Evolutionary conservation across 2,888 invertebrate species (phyloP), one percentile per base, ranked within the genome.

Genomic region (Dendrolimus pini): DNA sequence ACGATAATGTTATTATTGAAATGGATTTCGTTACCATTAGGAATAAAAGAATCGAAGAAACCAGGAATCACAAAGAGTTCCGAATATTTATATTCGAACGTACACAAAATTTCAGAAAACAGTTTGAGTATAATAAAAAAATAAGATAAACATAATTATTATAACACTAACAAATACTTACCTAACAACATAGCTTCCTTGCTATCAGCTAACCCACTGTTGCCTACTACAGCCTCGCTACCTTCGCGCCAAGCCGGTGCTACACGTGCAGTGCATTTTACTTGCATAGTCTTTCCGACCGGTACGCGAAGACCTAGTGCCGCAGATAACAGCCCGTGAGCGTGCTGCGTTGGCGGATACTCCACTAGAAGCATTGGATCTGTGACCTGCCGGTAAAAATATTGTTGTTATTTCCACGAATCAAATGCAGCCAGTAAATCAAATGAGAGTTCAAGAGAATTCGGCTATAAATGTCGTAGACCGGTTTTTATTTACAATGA

Each of bases 121-220:
- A 30, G 30, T 30, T 6, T 30, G 30, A 30, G 3, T 30, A 30
- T 30, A 30, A 3, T 6, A 30, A 30, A 6, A 18, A 30, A 3
- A 0, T 30, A 6, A 30, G 6, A 30, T 6, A 3, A 30, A 30
- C 30, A 18, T 18, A 18, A 18, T 18, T 18, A 18, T 30, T 30
- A 30, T 6, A 6, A 30, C 6, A 30, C 3, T 30, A 30, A 30
- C 30, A 30, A 30, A 56, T 55, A 61, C 75, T 78, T 63, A 89
- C 89, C 89, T 65, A 89, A 75, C 59, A 90, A 65, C 89, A 90
- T 89, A 58, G 90, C 90, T 62, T 90, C 89, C 63, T 89, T 90
- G 68, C 89, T 89, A 60, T 89, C 90, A 55, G 88, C 87, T 1
- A 90, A 74, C 61, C 86, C 87, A 62, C 80, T 85, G 68, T 85